Evolutionary conservation across 2,797 vertebrate species (phyloP).

Genomic region (Pteronotus mesoamericanus): DNA sequence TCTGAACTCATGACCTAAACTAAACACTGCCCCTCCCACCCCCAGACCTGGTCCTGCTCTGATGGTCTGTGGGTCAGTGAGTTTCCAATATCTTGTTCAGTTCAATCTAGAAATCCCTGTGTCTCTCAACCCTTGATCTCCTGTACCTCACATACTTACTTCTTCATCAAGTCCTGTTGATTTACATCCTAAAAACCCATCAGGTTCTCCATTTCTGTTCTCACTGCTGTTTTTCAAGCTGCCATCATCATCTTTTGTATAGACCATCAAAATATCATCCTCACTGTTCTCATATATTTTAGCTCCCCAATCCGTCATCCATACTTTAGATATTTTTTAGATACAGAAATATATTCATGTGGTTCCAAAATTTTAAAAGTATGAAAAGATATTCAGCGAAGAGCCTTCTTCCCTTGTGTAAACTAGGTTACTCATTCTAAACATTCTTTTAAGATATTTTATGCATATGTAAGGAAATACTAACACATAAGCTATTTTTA

Average conservation of each 20-base stretch:
- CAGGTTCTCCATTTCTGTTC: background rate
- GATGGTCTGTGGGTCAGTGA: background rate
- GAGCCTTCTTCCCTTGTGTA: background rate
- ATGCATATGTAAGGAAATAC: background rate
- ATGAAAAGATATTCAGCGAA: background rate
- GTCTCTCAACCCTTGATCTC: background rate
- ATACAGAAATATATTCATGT: background rate
- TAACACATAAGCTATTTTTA: background rate
- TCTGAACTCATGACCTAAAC: background rate
- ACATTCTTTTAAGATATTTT: background rate
- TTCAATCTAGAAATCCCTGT: background rate
- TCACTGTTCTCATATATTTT: background rate
- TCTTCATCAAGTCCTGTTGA: background rate
- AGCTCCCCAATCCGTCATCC: background rate
- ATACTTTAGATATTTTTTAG: slow-evolving; percentile 30
- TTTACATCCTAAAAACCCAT: background rate
- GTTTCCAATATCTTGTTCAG: background rate
- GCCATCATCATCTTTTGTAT: background rate
- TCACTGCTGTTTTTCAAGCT: background rate
- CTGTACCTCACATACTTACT: background rate
- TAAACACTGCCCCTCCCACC: background rate
- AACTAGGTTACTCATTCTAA: background rate
- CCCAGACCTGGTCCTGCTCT: background rate
- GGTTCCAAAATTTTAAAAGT: background rate
- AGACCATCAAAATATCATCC: background rate